A percentile compares a stretch with the other conserved stretches of the same genome.
These are phyloP conservation scores for Ophonus ardosiacus DNA, from an alignment of 2,888 invertebrate species.

Conservation along the genomic window DNA sequence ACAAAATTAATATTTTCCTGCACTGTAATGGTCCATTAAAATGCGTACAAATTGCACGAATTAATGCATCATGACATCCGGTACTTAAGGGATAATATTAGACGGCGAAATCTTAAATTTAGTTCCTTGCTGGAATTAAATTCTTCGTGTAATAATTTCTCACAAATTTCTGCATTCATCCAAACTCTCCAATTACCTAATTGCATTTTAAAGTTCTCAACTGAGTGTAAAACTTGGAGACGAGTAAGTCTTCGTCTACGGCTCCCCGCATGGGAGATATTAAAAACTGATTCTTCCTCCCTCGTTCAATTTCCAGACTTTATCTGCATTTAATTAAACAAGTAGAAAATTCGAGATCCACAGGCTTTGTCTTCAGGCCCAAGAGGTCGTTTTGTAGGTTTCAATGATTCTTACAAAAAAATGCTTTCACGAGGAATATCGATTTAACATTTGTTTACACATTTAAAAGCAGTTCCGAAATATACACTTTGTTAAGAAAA, in stretches of 20 bases:
- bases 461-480: background rate
- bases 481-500: background rate
- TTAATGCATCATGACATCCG: too few species aligned
- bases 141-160: background rate
- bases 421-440: background rate
- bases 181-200: slow-evolving; percentile 58
- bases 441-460: background rate
- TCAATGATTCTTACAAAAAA: slow-evolving; percentile 10
- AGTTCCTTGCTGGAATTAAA: background rate
- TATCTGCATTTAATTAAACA: slow-evolving; percentile 55
- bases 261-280: slow-evolving; percentile 18
- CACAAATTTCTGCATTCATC: background rate
- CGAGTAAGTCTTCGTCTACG: slow-evolving; percentile 3
- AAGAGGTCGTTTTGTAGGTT: background rate
- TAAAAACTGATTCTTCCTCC: slow-evolving; percentile 26
- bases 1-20: too few species aligned
- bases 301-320: slow-evolving; percentile 37
- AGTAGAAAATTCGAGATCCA: slow-evolving; percentile 1
- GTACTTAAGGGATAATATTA: too few species aligned
- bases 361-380: slow-evolving; percentile 30
- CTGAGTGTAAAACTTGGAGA: slow-evolving; percentile 14
- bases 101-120: background rate
- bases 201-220: slow-evolving; percentile 49
- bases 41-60: too few species aligned
- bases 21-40: too few species aligned